These are phyloP conservation scores for Catamblyrhynchus diadema DNA, from an alignment of 2,797 vertebrate species.

Conservation along the genomic window DNA sequence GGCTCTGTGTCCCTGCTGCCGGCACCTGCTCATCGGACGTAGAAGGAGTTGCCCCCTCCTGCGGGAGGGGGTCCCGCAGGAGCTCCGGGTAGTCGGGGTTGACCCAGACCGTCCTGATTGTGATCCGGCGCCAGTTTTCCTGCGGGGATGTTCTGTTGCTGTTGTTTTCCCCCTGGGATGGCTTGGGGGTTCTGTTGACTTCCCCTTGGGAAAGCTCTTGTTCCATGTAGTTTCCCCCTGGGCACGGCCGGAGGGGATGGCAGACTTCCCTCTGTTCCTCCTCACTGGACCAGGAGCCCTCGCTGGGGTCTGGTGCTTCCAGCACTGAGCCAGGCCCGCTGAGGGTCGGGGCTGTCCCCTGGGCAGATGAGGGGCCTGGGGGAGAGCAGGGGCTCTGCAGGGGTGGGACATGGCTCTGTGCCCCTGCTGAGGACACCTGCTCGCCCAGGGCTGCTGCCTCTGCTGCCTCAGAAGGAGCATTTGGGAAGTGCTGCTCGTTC, in stretches of 20 bases:
- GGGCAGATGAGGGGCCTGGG: neutral
- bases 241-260: neutral
- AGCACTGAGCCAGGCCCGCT: rapidly evolving
- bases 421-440: neutral
- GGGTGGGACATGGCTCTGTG: neutral
- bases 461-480: neutral
- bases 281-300: no score
- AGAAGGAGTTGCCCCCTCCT: neutral
- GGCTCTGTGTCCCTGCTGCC: neutral
- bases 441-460: rapidly evolving
- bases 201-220: neutral
- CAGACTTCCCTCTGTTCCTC: neutral
- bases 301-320: neutral
- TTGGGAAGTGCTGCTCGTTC: neutral
- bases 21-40: neutral
- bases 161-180: neutral
- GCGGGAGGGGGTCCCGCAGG: neutral
- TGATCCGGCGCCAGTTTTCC: neutral
- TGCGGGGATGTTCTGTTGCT: rapidly evolving
- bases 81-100: neutral
- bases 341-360: neutral
- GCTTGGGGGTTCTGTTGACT: neutral
- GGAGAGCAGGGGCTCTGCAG: neutral
- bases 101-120: neutral
- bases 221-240: rapidly evolving